Percentiles rank a stretch among this genome's conserved stretches.
phyloP scores from a whole-genome alignment of 2,113 vertebrate species.

The Paramormyrops kingsleyae region DNA sequence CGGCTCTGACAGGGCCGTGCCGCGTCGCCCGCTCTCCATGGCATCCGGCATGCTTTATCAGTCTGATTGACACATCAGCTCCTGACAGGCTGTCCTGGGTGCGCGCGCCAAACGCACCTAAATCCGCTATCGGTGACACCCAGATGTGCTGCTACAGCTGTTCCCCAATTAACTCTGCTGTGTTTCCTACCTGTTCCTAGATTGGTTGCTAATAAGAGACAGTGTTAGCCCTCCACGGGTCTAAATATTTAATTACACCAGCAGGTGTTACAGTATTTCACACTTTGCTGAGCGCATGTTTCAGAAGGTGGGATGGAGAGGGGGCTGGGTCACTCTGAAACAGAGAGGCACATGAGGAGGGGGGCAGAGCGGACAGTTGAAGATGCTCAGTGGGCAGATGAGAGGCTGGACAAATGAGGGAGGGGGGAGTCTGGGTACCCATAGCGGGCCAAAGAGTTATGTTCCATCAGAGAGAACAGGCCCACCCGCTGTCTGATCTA shows the following conservation, averaged over 20 bases:
- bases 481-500: background rate
- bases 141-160: constrained; percentile 28
- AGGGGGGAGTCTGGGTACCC: background rate
- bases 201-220: constrained; percentile 26
- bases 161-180: constrained; percentile 27
- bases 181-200: constrained; percentile 28
- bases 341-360: background rate
- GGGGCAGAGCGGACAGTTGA: background rate
- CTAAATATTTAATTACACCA: constrained; percentile 31
- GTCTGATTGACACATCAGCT: constrained; percentile 27
- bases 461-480: background rate
- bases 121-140: constrained; percentile 27
- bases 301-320: constrained; percentile 16
- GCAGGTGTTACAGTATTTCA: constrained; percentile 30
- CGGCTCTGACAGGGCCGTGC: background rate
- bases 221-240: constrained; percentile 26
- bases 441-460: background rate
- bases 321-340: background rate
- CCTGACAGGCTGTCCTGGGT: constrained; percentile 8
- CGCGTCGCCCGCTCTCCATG: background rate
- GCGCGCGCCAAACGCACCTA: constrained; percentile 3
- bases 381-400: background rate
- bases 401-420: background rate
- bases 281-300: constrained; percentile 23
- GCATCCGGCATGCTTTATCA: constrained; percentile 1